These are phyloP conservation scores for Talpa occidentalis DNA, from an alignment of 2,113 vertebrate species.

Conservation along the genomic window DNA sequence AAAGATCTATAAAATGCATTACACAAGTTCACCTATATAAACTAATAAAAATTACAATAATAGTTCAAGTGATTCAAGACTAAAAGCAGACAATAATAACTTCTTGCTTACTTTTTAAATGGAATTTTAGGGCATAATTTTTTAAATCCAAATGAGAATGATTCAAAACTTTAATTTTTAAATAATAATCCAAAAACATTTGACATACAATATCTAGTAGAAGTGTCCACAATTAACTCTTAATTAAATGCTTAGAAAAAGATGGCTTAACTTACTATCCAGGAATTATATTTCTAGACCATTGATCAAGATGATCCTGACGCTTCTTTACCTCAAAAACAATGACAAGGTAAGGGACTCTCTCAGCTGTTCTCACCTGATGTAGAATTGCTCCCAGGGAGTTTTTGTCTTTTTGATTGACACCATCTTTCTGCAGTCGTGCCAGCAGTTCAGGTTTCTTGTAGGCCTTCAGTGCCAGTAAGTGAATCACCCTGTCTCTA, in stretches of 20 bases:
- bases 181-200: neutral
- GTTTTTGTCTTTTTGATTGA: conserved; percentile 93
- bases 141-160: conserved; percentile 39
- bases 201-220: conserved; percentile 17
- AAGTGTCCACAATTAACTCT: conserved; percentile 2
- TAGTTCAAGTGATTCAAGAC: neutral
- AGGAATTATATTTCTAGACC: conserved; percentile 25
- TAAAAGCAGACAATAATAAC: conserved; percentile 1
- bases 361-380: conserved; percentile 83
- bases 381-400: conserved; percentile 86
- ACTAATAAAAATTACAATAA: neutral
- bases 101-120: conserved; percentile 2
- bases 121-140: conserved; percentile 56
- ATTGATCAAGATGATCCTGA: conserved; percentile 5
- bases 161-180: neutral
- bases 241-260: conserved; percentile 30
- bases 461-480: conserved; percentile 93
- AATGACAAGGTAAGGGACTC: neutral
- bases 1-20: neutral
- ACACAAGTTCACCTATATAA: neutral
- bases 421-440: conserved; percentile 92
- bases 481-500: conserved; percentile 93
- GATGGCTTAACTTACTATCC: conserved; percentile 17
- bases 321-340: conserved; percentile 46
- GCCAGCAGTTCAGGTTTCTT: conserved; percentile 95